Conservation (phyloP, 1,140 invertebrate genomes). For the Halotydeus destructor region DNA sequence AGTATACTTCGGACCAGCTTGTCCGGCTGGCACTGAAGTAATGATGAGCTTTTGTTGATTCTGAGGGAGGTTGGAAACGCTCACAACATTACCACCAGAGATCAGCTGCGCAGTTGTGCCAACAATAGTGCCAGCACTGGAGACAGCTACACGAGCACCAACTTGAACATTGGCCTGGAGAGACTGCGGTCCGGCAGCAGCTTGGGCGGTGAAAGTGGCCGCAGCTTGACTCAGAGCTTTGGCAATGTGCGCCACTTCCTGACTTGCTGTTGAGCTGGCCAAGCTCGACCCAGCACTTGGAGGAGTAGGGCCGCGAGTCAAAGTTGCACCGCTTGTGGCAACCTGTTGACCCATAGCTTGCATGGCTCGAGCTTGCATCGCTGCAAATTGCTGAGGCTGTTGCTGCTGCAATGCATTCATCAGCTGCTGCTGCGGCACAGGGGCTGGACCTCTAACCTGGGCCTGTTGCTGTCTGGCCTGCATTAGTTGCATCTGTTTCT, state of each 20-base stretch:
- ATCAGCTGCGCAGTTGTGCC: constrained; percentile 21
- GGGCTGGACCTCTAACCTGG: not conserved
- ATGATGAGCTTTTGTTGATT: constrained; percentile 9
- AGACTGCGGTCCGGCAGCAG: not conserved
- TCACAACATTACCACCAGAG: constrained; percentile 19
- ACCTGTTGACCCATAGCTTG: constrained; percentile 9
- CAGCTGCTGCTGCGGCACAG: not conserved
- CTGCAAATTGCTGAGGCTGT: constrained; percentile 4
- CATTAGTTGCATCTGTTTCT: constrained; percentile 18
- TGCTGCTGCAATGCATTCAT: constrained; percentile 7
- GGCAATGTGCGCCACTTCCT: constrained; percentile 19
- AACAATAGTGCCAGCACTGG: constrained; percentile 10
- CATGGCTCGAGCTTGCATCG: constrained; percentile 10
- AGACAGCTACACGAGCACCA: constrained; percentile 6
- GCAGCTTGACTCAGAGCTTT: constrained; percentile 21
- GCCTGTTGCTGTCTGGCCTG: constrained; percentile 13
- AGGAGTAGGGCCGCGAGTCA: not conserved
- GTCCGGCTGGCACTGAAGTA: too few relatives aligned
- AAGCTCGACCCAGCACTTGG: constrained; percentile 10
- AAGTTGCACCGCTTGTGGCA: not conserved
- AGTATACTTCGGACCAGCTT: too few relatives aligned
- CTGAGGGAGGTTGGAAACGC: constrained; percentile 10
- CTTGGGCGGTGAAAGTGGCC: constrained; percentile 1
- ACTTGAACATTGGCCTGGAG: not conserved
- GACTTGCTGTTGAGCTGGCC: not conserved